A percentile compares a stretch with the other conserved stretches of the same genome.
Evolutionary conservation across 2,797 vertebrate genomes (phyloP).

Genomic region (Galagoides demidoff): DNA sequence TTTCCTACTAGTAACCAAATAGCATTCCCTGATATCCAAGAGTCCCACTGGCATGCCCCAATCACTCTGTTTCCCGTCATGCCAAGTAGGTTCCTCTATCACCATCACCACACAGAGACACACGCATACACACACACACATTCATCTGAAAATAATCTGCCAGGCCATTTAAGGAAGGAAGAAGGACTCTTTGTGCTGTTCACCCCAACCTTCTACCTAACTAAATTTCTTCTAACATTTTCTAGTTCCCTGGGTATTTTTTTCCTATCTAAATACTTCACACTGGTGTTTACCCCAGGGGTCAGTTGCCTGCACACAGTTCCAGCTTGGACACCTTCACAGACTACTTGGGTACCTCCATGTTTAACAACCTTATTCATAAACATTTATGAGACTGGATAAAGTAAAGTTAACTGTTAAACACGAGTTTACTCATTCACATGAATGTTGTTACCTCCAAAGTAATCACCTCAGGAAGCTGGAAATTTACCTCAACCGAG

Average conservation of each 20-base stretch:
- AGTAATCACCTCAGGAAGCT: conserved; percentile 7
- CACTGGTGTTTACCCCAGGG: conserved; percentile 22
- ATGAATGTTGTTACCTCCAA: conserved; percentile 60
- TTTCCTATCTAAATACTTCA: conserved; percentile 41
- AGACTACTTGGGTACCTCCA: conserved; percentile 20
- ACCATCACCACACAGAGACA: not conserved
- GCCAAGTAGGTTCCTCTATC: conserved; percentile 3
- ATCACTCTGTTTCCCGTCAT: conserved; percentile 17
- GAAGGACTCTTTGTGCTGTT: not conserved
- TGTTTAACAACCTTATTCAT: conserved; percentile 61
- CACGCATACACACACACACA: not conserved
- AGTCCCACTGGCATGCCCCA: not conserved
- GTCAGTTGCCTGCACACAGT: not conserved
- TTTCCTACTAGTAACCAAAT: conserved; percentile 36
- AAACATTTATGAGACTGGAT: conserved; percentile 70
- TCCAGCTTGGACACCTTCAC: conserved; percentile 28
- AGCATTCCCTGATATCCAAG: conserved; percentile 6
- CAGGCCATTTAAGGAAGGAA: conserved; percentile 44
- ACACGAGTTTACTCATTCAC: conserved; percentile 43
- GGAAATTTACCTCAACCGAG: conserved; percentile 18
- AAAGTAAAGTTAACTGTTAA: conserved; percentile 62
- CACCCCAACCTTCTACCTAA: conserved; percentile 31
- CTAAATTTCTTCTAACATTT: conserved; percentile 42
- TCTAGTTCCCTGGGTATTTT: not conserved
- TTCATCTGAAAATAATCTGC: conserved; percentile 45